Evolutionary conservation across 2,797 vertebrate genomes (phyloP), one percentile per base, ranked within the genome.

Genomic region (Dicrostonyx torquatus): DNA sequence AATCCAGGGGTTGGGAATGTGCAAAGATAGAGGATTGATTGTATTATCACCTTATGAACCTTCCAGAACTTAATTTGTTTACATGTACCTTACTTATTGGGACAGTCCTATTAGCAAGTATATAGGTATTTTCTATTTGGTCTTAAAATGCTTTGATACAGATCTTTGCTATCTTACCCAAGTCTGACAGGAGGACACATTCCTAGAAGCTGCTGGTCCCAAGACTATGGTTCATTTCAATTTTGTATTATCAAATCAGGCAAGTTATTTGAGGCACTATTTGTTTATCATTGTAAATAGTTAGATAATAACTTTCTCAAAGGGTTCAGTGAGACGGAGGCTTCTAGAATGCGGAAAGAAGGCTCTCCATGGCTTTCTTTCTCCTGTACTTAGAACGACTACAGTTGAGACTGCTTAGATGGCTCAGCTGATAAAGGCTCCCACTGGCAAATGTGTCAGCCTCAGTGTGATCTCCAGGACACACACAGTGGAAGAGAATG

Each of bases 211-310:
- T 62, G 14, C 53, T 66, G 37, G 77, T 37, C 34, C 22, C 62
- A 75, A 68, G 34, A 26, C 64, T 53, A 89, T 3, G 37, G 83
- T 82, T 45, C 62, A 73, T 91, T 93, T 89, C 87, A n/a, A 64
- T 70, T 64, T 90, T 78, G 62, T 76, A 79, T 73, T 73, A 58
- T 12, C 26, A 45, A 62, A 79, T 43, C 10, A 17, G 18, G 68
- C 37, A 85, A 45, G 11, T 64, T 64, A 73, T 86, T 85, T 66
- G 11, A 85, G 58, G 0, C 48, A 55, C 73, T 45, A 60, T 58
- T 88, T 89, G 66, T 60, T 90, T 90, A n/a, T 58, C 13, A 83
- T 58, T 85, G 45, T 55, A 76, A 92, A 60, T 18, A 89, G n/a
- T 45, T 22, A n/a, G 55, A 76, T 7, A 58, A 48, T 5, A 55